Percentiles rank a stretch among this genome's conserved stretches.
These are phyloP conservation scores for Drosophila cardini DNA, from an alignment of 1,140 invertebrate genomes.

Conservation along the genomic window DNA sequence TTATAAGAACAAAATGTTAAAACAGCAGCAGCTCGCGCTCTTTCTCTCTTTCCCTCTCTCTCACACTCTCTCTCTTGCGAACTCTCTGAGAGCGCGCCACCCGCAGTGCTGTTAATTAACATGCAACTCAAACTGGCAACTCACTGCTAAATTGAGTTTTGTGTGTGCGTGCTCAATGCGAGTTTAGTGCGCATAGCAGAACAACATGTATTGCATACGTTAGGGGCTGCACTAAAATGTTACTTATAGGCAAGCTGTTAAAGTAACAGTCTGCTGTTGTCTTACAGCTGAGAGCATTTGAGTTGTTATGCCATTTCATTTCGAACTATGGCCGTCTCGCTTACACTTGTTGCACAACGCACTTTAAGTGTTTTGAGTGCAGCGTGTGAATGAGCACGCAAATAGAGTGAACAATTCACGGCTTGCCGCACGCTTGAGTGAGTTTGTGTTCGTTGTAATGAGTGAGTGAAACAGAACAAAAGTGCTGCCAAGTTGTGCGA, in stretches of 20 bases:
- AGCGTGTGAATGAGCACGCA: slow-evolving; percentile 11
- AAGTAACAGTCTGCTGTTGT: slow-evolving; percentile 32
- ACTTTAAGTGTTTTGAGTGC: neutral
- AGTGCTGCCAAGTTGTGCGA: slow-evolving; percentile 39
- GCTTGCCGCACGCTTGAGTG: neutral
- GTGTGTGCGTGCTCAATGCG: slow-evolving; percentile 7
- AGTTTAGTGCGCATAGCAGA: slow-evolving; percentile 24
- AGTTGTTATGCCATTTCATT: slow-evolving; percentile 7
- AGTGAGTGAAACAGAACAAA: slow-evolving; percentile 12
- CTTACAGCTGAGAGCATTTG: slow-evolving; percentile 4
- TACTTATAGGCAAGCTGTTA: neutral
- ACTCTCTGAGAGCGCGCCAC: slow-evolving; percentile 22
- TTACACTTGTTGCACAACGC: slow-evolving; percentile 30
- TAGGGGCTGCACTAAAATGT: slow-evolving; percentile 37
- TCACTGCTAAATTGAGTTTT: slow-evolving; percentile 21
- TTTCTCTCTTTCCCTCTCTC: slow-evolving; percentile 11
- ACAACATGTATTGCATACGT: slow-evolving; percentile 26
- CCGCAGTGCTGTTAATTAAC: slow-evolving; percentile 35
- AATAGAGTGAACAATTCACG: slow-evolving; percentile 18
- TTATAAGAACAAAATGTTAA: slow-evolving; percentile 51
- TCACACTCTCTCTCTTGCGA: slow-evolving; percentile 4
- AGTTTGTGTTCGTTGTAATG: neutral
- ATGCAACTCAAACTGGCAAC: slow-evolving; percentile 31
- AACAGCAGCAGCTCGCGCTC: slow-evolving; percentile 4
- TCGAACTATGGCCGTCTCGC: slow-evolving; percentile 30